A percentile compares a stretch with the other conserved stretches of the same genome.
These are phyloP conservation scores for Sarcophaga subvicina DNA, from an alignment of 2,888 invertebrate genomes.

Conservation along the genomic window DNA sequence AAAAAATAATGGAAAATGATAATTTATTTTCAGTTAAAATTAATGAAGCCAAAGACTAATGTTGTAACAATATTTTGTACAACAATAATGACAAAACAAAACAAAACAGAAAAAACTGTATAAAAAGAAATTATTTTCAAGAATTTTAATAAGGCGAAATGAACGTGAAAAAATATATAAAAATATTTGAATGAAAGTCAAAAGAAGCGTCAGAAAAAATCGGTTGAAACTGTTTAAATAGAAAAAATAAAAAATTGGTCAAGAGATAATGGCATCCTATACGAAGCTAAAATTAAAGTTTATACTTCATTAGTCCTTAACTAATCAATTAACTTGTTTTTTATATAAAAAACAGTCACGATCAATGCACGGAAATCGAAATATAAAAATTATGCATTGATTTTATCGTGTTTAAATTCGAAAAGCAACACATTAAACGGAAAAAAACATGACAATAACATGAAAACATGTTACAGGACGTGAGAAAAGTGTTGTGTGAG, in stretches of 20 bases:
- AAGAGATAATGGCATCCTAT: neutral
- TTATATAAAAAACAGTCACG: too few relatives aligned
- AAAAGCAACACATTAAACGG: constrained; percentile 21
- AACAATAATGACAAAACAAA: constrained; percentile 43
- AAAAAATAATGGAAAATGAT: constrained; percentile 8
- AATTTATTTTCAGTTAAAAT: constrained; percentile 58
- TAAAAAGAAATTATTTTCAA: constrained; percentile 24
- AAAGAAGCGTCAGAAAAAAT: too few relatives aligned
- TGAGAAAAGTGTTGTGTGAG: neutral
- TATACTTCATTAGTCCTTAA: too few relatives aligned
- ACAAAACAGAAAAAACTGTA: neutral
- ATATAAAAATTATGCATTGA: too few relatives aligned
- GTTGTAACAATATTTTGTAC: constrained; percentile 47
- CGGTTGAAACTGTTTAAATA: too few relatives aligned
- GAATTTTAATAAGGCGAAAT: constrained; percentile 26
- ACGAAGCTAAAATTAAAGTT: too few relatives aligned
- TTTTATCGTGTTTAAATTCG: constrained; percentile 1
- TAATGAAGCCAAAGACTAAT: constrained; percentile 63
- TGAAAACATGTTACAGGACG: constrained; percentile 1
- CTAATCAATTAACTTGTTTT: too few relatives aligned
- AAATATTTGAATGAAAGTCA: neutral
- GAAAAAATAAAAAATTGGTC: neutral
- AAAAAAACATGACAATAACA: constrained; percentile 17
- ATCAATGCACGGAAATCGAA: too few relatives aligned
- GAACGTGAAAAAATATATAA: neutral